Base-by-base conservation (phyloP, 2,888 invertebrate genomes). In the Teleiodes luculella region DNA sequence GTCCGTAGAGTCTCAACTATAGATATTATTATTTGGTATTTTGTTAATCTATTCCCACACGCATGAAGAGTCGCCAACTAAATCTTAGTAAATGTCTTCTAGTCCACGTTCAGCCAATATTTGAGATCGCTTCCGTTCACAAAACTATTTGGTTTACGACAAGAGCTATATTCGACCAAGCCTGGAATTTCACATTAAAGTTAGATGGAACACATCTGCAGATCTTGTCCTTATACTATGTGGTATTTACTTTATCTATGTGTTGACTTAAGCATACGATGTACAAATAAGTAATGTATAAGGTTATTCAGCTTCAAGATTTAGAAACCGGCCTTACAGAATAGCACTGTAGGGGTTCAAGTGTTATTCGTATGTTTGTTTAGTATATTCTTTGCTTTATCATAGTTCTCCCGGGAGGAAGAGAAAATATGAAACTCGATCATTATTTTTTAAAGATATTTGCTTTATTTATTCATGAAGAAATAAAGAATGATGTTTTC, bases 71-170 rank as follows among this genome's bases (percentile, higher is more conserved):
- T 70, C 63, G 59, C 57, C 65, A 65, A 74, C 71, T 74, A 80
- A 81, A 80, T 80, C 80, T 75, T 66, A 62, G 66, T 62, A 62
- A 67, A 60, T 70, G 68, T 75, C 75, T 71, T 65, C 60, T 63
- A 73, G 73, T 76, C 78, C 83, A 85, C 84, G 83, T 84, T 78
- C 80, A 52, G 64, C 80, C 81, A 83, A 85, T 84, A 83, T 84
- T 83, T 81, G 78, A 77, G 70, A 70, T 63, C 65, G 73, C 70
- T 72, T 72, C 69, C 72, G 74, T 76, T 74, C 74, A 72, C 73
- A 77, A 79, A 80, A 74, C 74, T 74, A 76, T 78, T 80, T 74
- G 73, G 73, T 81, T 78, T 80, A 79, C 70, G 72, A 74, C 72
- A 70, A 72, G 65, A 63, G 64, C 70, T 65, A 63, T 67, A 71